Evolutionary conservation across 2,113 vertebrate species (phyloP).

Genomic region (Loxodonta africana): DNA sequence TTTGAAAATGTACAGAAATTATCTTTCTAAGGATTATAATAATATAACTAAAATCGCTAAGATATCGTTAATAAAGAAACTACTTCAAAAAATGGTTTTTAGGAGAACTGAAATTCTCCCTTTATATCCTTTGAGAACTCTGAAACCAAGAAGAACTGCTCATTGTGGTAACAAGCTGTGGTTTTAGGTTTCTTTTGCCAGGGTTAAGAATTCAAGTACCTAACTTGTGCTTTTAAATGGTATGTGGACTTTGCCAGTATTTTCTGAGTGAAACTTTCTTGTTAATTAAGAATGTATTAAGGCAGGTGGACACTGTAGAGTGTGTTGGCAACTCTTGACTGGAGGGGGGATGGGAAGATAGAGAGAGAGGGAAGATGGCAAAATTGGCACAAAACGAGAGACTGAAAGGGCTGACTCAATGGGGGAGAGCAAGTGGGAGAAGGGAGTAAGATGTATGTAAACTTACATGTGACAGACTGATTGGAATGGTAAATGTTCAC

Average conservation of each 20-base stretch:
- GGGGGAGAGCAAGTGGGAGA: no score
- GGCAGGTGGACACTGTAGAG: no score
- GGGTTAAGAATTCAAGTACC: background rate
- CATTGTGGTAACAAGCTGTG: background rate
- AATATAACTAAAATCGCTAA: constrained; percentile 44
- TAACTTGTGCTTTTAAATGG: background rate
- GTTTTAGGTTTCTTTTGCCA: background rate
- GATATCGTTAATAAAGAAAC: constrained; percentile 48
- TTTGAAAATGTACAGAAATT: constrained; percentile 57
- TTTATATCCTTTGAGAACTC: background rate
- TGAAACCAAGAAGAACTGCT: background rate
- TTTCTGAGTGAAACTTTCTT: background rate
- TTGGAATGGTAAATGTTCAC: no score
- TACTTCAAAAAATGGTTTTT: constrained; percentile 49
- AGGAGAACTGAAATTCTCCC: background rate
- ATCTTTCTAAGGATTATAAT: background rate
- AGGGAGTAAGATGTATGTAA: no score
- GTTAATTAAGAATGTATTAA: background rate
- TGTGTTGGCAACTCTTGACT: no score
- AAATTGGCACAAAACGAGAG: no score
- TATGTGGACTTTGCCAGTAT: background rate
- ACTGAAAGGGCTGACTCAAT: no score
- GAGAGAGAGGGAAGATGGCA: no score
- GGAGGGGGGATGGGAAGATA: no score
- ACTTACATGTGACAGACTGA: no score